Evolutionary conservation across 2,888 invertebrate genomes (phyloP).

Genomic region (Phortica okadai): DNA sequence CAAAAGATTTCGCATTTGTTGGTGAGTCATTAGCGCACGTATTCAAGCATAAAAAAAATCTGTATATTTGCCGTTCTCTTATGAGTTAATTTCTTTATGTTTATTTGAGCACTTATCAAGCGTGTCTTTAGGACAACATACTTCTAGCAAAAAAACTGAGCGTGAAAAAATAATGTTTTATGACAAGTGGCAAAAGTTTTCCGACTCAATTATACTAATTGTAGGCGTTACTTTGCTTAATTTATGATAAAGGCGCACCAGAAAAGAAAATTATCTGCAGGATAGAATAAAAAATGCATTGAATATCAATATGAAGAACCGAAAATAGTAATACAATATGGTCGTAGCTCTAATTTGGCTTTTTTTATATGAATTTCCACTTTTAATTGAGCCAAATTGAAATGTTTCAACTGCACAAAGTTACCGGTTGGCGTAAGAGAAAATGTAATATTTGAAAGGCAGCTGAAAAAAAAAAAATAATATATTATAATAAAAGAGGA

Average conservation of each 20-base stretch:
- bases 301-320: conserved; percentile 23
- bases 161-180: conserved; percentile 6
- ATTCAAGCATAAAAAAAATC: conserved; percentile 31
- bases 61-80: not conserved
- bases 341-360: conserved; percentile 19
- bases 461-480: conserved; percentile 27
- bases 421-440: not conserved
- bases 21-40: conserved; percentile 34
- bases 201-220: conserved; percentile 35
- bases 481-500: conserved; percentile 6
- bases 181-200: conserved; percentile 16
- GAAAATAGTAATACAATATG: conserved; percentile 11
- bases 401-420: conserved; percentile 14
- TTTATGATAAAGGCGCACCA: conserved; percentile 3
- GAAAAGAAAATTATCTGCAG: conserved; percentile 26
- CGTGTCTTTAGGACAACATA: not conserved
- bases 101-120: not conserved
- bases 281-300: not conserved
- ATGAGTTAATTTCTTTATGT: conserved; percentile 3
- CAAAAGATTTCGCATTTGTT: conserved; percentile 6
- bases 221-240: conserved; percentile 24
- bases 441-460: conserved; percentile 14
- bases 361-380: conserved; percentile 41
- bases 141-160: not conserved
- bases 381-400: conserved; percentile 53